Conservation (phyloP, 2,113 vertebrate species). For the Promerops cafer region DNA sequence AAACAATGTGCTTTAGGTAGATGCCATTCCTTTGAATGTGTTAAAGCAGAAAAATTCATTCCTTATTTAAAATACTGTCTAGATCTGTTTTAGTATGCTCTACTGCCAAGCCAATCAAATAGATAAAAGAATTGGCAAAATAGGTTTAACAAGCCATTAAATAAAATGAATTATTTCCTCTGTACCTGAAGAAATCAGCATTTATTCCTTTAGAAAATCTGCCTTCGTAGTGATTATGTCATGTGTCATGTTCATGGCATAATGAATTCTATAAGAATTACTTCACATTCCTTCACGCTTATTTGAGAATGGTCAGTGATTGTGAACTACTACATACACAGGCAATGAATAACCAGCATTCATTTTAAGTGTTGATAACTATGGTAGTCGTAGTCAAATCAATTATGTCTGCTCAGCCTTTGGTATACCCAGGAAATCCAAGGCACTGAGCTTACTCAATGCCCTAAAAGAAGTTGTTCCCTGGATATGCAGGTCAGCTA, state of each 20-base stretch:
- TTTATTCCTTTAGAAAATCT: not conserved
- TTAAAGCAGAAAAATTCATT: not conserved
- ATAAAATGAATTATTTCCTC: not conserved
- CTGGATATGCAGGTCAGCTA: not conserved
- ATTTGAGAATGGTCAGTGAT: not conserved
- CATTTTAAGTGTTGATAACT: not conserved
- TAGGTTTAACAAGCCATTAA: slow-evolving; percentile 11
- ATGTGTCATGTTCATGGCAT: not conserved
- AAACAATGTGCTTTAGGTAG: not conserved
- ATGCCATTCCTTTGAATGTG: not conserved
- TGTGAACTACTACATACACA: not conserved
- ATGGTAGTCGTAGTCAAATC: not conserved
- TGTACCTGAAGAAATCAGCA: not conserved
- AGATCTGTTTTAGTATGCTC: not conserved
- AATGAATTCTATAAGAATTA: not conserved
- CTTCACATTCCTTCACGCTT: not conserved
- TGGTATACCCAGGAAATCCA: not conserved
- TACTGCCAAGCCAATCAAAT: not conserved
- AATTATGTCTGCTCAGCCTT: not conserved
- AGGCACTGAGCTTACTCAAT: not conserved
- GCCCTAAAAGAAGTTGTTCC: not conserved
- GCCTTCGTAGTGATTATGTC: not conserved
- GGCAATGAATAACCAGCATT: not conserved
- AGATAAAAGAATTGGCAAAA: not conserved
- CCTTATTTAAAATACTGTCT: not conserved